A percentile compares a stretch with the other conserved stretches of the same genome.
Conservation (phyloP, 2,797 vertebrate genomes). For the Sciurus vulgaris region DNA sequence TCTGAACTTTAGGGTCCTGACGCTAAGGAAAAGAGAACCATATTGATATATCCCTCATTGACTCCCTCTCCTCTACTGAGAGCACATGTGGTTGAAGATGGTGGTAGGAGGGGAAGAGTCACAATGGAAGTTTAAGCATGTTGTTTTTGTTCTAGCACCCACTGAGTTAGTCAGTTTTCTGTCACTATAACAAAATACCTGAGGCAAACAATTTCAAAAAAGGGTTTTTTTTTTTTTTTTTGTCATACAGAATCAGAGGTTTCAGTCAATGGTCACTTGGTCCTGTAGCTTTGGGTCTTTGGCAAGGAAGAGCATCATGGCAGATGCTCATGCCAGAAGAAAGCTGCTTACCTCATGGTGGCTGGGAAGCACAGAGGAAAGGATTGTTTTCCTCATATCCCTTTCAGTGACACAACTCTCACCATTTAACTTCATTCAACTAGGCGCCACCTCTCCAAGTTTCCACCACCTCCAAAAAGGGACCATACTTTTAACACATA, state of each 20-base stretch:
- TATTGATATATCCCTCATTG: neutral
- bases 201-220: neutral
- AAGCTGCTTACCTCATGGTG: neutral
- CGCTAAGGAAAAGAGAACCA: neutral
- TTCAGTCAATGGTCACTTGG: neutral
- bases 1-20: neutral
- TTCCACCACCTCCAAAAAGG: neutral
- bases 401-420: neutral
- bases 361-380: too few species aligned
- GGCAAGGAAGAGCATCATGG: neutral
- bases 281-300: neutral
- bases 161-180: neutral
- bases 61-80: neutral
- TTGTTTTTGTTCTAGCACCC: neutral
- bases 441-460: too few species aligned
- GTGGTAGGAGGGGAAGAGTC: neutral
- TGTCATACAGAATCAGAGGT: neutral
- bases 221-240: neutral
- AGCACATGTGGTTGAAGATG: neutral
- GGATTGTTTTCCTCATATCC: too few species aligned
- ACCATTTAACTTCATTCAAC: neutral
- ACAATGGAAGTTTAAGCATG: neutral
- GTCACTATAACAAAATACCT: neutral
- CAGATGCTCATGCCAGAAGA: neutral
- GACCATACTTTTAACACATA: neutral